phyloP scores from a whole-genome alignment of 2,888 invertebrate species.

The Ormyrus nitidulus region DNA sequence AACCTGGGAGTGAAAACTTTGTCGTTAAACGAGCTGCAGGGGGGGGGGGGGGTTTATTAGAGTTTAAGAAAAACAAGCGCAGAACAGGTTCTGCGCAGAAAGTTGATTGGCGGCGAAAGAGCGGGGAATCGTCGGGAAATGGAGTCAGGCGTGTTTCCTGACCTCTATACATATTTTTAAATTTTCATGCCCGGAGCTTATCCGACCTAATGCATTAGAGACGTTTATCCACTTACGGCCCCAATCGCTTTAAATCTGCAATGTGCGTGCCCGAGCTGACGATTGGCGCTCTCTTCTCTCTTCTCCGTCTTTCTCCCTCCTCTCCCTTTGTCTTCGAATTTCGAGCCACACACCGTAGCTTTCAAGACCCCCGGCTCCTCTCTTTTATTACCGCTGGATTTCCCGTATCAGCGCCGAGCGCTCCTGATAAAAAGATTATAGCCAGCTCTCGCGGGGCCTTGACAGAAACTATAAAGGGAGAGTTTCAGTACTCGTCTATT shows the following conservation, averaged over 20 bases:
- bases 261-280: conserved; percentile 46
- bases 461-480: no score
- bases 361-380: neutral
- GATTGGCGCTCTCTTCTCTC: conserved; percentile 42
- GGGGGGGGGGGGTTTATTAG: neutral
- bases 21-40: neutral
- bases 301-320: neutral
- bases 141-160: conserved; percentile 35
- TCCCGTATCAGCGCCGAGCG: no score
- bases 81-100: neutral
- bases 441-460: no score
- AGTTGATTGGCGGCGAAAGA: neutral
- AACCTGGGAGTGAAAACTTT: no score
- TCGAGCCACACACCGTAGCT: neutral
- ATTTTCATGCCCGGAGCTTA: conserved; percentile 40
- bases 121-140: neutral
- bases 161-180: conserved; percentile 54
- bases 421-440: no score
- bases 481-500: no score
- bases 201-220: conserved; percentile 45
- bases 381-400: no score
- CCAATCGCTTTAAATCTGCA: conserved; percentile 54
- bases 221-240: conserved; percentile 63
- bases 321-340: conserved; percentile 36
- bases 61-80: neutral